Evolutionary conservation across 2,797 vertebrate species (phyloP), one percentile per base, ranked within the genome.

Genomic region (Bufotes viridis): DNA sequence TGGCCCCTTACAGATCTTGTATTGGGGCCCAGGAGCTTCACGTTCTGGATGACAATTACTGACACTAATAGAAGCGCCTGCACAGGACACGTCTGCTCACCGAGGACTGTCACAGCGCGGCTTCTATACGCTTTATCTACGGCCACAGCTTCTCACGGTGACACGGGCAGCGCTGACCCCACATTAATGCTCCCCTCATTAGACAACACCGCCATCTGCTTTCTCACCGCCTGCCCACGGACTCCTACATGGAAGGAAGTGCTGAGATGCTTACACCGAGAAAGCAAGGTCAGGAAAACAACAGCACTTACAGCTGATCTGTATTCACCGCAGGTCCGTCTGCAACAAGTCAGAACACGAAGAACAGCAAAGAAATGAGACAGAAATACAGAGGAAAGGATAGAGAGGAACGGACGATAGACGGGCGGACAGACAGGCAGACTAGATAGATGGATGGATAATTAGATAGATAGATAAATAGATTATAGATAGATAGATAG

Each of bases 141-240:
- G 0, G 87, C 83, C 69, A 29, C 78, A 22, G 1, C 61, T 89
- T 87, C 76, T 89, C 24, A 8, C 0, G 1, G 69, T 10, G 49
- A 24, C 15, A 15, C 34, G 49, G 69, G 11, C 0, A 0, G 65
- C 1, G 51, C 0, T 72, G 90, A 91, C 89, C 91, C 88, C 61
- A 49, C 61, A 86, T 58, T 91, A 82, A 90, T 85, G 89, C 89
- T 75, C 18, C 60, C 75, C 55, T 84, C 81, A 79, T 85, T 76
- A 83, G n/a, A n/a, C 9, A 60, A 34, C 18, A 2, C 9, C 69
- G 80, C 78, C 80, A 82, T 74, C 70, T 86, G 87, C 78, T 84
- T 82, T 60, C 70, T 26, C 26, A 17, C 51, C 51, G 70, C 42
- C 72, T 51, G 84, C 58, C 49, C 74, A 55, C 72, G 67, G 34